Evolutionary conservation across 2,888 invertebrate genomes (phyloP).

Genomic region (Athalia cordata): DNA sequence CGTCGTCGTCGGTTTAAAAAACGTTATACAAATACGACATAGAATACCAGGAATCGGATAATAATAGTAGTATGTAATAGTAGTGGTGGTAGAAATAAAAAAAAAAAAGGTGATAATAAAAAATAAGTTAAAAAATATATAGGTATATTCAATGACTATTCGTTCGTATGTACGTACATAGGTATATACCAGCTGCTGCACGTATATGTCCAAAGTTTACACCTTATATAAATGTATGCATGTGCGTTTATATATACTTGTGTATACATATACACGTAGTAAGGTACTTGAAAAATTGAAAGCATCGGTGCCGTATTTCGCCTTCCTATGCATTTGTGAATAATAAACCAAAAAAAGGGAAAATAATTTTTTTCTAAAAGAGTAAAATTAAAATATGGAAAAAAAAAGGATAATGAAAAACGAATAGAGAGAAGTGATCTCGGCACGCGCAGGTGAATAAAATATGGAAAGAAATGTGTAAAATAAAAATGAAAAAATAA

Average conservation of each 20-base stretch:
- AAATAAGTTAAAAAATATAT: too few species aligned
- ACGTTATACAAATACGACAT: conserved; percentile 21
- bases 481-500: neutral
- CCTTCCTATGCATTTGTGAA: neutral
- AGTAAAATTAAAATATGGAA: neutral
- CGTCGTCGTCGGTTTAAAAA: conserved; percentile 4
- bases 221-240: neutral
- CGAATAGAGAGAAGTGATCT: neutral
- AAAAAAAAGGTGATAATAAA: neutral
- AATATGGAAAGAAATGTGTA: neutral
- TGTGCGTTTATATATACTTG: neutral
- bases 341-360: neutral
- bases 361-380: neutral
- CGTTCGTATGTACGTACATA: too few species aligned
- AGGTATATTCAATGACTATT: too few species aligned
- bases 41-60: neutral
- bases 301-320: neutral
- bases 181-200: too few species aligned
- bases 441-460: neutral
- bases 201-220: neutral
- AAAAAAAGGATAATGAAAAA: neutral
- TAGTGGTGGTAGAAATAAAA: neutral
- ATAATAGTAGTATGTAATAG: conserved; percentile 7
- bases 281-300: too few species aligned
- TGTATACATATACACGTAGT: neutral